A percentile compares a stretch with the other conserved stretches of the same genome.
Evolutionary conservation across 2,113 vertebrate species (phyloP).

Genomic region (Megalops atlanticus): DNA sequence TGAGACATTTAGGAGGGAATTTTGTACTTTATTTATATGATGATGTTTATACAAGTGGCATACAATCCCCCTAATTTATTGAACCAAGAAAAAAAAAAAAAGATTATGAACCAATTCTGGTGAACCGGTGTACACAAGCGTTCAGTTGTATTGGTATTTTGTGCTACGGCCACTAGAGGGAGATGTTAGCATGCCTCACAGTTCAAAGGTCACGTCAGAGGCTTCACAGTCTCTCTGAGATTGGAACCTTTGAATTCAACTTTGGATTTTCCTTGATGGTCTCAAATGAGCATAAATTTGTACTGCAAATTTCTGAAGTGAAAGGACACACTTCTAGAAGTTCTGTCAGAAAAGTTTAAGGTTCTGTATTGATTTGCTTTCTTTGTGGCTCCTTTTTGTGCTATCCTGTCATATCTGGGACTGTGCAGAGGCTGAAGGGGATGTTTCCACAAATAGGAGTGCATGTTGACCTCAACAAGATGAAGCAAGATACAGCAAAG

Average conservation of each 20-base stretch:
- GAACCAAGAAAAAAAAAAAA: neutral
- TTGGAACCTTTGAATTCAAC: conserved; percentile 1
- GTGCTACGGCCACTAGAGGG: conserved; percentile 20
- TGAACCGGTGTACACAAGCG: conserved; percentile 5
- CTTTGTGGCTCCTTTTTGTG: conserved; percentile 7
- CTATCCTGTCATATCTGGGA: neutral
- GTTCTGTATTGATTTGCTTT: neutral
- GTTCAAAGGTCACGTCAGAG: neutral
- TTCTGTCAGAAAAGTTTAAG: neutral
- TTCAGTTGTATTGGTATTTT: conserved; percentile 6
- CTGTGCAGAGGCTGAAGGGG: neutral
- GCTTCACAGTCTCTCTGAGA: neutral
- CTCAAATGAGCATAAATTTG: neutral
- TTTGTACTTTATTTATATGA: conserved; percentile 13
- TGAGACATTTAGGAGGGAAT: neutral
- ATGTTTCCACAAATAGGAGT: conserved; percentile 30
- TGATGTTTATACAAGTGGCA: neutral
- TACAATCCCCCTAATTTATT: neutral
- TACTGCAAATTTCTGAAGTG: neutral
- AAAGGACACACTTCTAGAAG: neutral
- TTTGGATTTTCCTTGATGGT: neutral
- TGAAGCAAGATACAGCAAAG: conserved; percentile 31
- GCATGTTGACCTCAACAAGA: conserved; percentile 34
- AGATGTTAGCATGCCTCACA: neutral
- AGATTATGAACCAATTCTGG: neutral